Evolutionary conservation across 2,113 vertebrate genomes (phyloP), one percentile per base, ranked within the genome.

Genomic region (Alexandromys fortis): DNA sequence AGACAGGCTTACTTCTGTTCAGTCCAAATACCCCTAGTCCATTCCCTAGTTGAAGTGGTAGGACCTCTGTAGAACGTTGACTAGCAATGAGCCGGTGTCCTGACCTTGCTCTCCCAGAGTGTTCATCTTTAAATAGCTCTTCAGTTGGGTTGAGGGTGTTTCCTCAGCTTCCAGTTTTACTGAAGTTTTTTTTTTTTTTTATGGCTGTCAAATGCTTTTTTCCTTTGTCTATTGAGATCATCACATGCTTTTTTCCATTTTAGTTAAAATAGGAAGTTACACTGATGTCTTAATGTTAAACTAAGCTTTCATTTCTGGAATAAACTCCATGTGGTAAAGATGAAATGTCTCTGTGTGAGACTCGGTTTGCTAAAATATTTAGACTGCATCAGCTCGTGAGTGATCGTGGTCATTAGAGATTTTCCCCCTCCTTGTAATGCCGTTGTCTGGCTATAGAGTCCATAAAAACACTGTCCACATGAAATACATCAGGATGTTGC

Each of bases 291-390:
- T 61, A 65, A 49, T 72, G 22, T 89, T 86, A 93, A 86, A 55
- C 63, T 38, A 78, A 26, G 28, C 42, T 93, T 94, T 96, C 33
- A 72, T 65, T 77, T 72, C 73, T 73, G 45, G 38, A 52, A 45
- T 94, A 70, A 86, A 77, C 14, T 38, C 38, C 35, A 68, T 70
- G 76, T 94, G 35, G 24, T 89, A 77, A 86, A 14, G 72, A 72
- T 21, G 33, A 58, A 65, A 3, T 67, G n/a, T 86, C 4, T 22
- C 4, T 63, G 11, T 47, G 63, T 86, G 76, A 49, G 47, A 22
- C 5, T 91, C 30, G 52, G 24, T 79, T 88, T 83, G 28, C 65
- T 92, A 78, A 96, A 92, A 35, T 95, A 90, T 77, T 78, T 92
- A 92, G 90, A 89, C 79, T 90, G 21, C 26, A 85, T 85, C 63